phyloP scores from a whole-genome alignment of 2,113 vertebrate species.

The Coptodon bakossiorum region DNA sequence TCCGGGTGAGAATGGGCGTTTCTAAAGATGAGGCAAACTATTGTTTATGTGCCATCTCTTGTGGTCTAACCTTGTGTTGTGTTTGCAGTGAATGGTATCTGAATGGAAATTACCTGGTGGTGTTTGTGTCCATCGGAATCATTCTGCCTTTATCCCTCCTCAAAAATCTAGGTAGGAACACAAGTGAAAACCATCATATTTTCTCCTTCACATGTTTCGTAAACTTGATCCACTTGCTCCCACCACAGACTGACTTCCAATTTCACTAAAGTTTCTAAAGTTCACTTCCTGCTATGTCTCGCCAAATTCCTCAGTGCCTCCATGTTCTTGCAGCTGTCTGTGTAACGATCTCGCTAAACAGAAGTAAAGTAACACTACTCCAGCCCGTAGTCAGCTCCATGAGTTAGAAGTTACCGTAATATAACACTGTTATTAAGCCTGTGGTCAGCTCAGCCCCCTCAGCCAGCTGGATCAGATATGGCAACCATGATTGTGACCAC shows the following conservation, averaged over 20 bases:
- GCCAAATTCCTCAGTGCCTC: background rate
- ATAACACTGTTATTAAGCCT: background rate
- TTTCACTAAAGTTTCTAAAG: background rate
- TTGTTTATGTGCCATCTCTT: background rate
- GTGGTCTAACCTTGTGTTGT: background rate
- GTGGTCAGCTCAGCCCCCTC: background rate
- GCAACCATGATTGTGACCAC: background rate
- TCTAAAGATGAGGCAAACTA: background rate
- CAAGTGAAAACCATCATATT: background rate
- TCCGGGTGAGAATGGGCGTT: conserved; percentile 74
- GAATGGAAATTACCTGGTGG: conserved; percentile 91
- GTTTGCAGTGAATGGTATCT: conserved; percentile 89
- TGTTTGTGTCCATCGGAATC: conserved; percentile 86
- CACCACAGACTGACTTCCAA: background rate
- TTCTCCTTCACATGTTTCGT: background rate
- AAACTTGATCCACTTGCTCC: background rate
- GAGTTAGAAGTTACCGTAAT: background rate
- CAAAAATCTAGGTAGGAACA: conserved; percentile 87
- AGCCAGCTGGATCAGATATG: background rate
- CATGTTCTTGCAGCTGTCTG: background rate
- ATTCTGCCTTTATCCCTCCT: conserved; percentile 93
- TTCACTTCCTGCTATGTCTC: background rate
- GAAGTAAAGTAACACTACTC: background rate
- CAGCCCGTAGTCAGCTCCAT: background rate
- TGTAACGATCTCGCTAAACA: background rate